Base-by-base conservation (phyloP, 2,888 invertebrate genomes). In the Belgica antarctica region DNA sequence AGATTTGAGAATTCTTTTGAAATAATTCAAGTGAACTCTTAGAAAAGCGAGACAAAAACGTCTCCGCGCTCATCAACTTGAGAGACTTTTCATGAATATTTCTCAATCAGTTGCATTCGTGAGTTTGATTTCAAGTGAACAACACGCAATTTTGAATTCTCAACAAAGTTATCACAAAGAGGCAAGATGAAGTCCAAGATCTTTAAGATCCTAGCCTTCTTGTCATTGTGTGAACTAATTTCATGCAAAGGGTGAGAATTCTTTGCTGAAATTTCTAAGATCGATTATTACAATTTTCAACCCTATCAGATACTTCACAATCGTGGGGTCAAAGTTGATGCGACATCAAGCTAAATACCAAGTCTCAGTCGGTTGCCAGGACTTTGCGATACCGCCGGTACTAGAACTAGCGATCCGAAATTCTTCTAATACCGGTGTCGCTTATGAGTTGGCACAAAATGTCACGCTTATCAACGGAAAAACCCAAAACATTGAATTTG, bases 261-360 rank as follows among this genome's bases (percentile, higher is more conserved):
- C 34, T 31, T 31, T 8, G 34, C 5, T 31, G 34, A 31, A 12
- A 31, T 31, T 8, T 8, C 34, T 8, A 31, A 5, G 5, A 8
- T 8, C 5, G 5, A 31, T 12, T 31, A 5, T 8, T 31, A 8
- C 12, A 31, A 31, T 31, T 5, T 31, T 8, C 12, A 8, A 2
- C 7, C n/a, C 17, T 24, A 8, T 12, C 12, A 36, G 68, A 19
- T 69, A 24, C 15, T 69, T 69, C 10, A 69, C 92, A 72, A 87
- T 94, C 73, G 85, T 94, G 75, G 93, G 91, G 0, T 90, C 94
- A 1, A 86, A 87, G 74, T 84, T 87, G 28, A 81, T 95, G 66
- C 85, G 94, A 69, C 92, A 94, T 17, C 89, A 90, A 81, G 88
- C 89, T 65, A 88, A 90, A 75, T 95, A 90, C 80, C 89, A 90